These are phyloP conservation scores for Anastatus disparis DNA, from an alignment of 1,140 invertebrate genomes.

Conservation along the genomic window DNA sequence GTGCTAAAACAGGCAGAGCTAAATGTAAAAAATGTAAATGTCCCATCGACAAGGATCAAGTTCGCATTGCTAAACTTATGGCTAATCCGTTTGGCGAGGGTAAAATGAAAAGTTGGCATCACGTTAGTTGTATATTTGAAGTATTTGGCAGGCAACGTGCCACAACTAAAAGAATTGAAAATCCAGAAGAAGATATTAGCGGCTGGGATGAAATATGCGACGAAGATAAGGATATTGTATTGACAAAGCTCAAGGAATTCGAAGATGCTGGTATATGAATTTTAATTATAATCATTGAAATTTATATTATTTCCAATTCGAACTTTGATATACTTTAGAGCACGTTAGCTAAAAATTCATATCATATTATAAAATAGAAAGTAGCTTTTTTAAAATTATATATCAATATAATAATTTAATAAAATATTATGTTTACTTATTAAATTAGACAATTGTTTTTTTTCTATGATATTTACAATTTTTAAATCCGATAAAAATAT, in stretches of 20 bases:
- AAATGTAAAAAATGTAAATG: constrained; percentile 90
- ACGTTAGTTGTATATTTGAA: constrained; percentile 84
- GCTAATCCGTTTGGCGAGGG: constrained; percentile 85
- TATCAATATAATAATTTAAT: too few relatives aligned
- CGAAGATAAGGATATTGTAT: constrained; percentile 76
- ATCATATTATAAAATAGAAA: too few relatives aligned
- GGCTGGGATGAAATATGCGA: constrained; percentile 77
- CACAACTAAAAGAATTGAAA: constrained; percentile 84
- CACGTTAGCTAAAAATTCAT: too few relatives aligned
- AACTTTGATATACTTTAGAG: too few relatives aligned
- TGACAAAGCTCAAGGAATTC: constrained; percentile 71
- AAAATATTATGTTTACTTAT: too few relatives aligned
- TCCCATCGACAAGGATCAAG: constrained; percentile 77
- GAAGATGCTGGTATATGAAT: constrained; percentile 62
- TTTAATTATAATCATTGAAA: too few relatives aligned
- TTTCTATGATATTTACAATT: too few relatives aligned
- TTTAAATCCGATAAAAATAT: too few relatives aligned
- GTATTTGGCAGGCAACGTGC: constrained; percentile 81
- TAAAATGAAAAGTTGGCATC: constrained; percentile 89
- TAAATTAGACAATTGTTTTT: too few relatives aligned
- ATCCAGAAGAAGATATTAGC: constrained; percentile 77
- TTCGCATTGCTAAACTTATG: constrained; percentile 80
- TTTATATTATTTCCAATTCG: too few relatives aligned
- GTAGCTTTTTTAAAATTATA: too few relatives aligned
- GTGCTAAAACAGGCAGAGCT: constrained; percentile 82